Base-by-base conservation (phyloP, 2,888 invertebrate genomes). In the Neelides folsomi region DNA sequence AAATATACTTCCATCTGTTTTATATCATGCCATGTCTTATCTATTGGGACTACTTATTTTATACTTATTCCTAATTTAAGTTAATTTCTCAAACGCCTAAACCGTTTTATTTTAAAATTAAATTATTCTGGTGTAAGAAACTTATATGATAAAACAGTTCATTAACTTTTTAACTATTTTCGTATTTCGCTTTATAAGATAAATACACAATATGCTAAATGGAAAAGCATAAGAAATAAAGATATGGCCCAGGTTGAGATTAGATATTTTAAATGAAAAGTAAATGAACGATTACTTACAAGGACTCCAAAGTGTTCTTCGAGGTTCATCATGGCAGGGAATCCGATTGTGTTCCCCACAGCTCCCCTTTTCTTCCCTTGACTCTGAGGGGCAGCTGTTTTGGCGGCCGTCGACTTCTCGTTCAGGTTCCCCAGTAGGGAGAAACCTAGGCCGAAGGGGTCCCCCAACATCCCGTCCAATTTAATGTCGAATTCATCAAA, bases 401-500 rank as follows among this genome's bases (percentile, higher is more conserved):
- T 34, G 34, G 34, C 35, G 12, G 34, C 27, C 10, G 34, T 9
- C n/a, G n/a, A n/a, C 19, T 34, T 42, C 4, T 15, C 18, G 15
- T 15, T 41, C 10, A 12, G 42, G 27, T 37, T 43, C 5, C 13
- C 20, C 27, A 27, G 27, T 15, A 49, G 39, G 10, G 42, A 41
- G 7, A 41, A 7, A 4, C 38, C 40, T 3, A 42, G 49, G n/a
- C 42, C 42, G 36, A 43, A 45, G 3, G 56, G 56, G 27, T 53
- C 55, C 27, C 38, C 48, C 20, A 18, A 16, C 9, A 35, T 19
- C 7, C 46, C 35, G 43, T 50, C 49, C 39, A 48, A 48, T n/a
- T 40, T 19, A 13, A 51, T 43, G 38, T 51, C 54, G 19, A 54
- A 41, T 13, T 54, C 54, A 44, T 53, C 53, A 15, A 43, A 43